These are phyloP conservation scores for Phrynocephalus guinanensis DNA, from an alignment of 2,797 vertebrate genomes.

Conservation along the genomic window DNA sequence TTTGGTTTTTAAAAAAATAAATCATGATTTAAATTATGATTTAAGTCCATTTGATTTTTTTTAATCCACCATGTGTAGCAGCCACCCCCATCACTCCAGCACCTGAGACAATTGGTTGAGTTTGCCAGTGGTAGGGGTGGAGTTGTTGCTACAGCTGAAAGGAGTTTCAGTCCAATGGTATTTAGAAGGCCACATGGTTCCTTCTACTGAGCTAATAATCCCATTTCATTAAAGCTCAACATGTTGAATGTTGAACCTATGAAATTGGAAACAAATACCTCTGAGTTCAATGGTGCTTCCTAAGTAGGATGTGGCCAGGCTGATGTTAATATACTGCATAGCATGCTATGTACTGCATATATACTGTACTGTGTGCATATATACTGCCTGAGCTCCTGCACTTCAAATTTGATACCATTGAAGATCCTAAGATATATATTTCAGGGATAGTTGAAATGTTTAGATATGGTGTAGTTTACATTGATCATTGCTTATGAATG, in stretches of 20 bases:
- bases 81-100: too few species aligned
- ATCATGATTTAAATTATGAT: too few species aligned
- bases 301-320: neutral
- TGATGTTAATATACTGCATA: neutral
- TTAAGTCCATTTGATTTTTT: too few species aligned
- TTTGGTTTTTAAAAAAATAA: too few species aligned
- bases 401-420: neutral
- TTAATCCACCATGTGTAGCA: too few species aligned
- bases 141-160: too few species aligned
- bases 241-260: too few species aligned
- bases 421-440: conserved; percentile 6
- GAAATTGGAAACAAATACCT: neutral
- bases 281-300: neutral
- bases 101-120: too few species aligned
- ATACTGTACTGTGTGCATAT: neutral
- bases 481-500: conserved; percentile 17
- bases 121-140: too few species aligned
- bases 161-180: too few species aligned
- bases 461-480: neutral
- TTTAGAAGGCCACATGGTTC: too few species aligned
- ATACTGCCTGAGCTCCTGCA: neutral
- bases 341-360: neutral
- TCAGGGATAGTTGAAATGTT: neutral
- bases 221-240: neutral
- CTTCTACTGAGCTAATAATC: too few species aligned